A percentile compares a stretch with the other conserved stretches of the same genome.
Conservation (phyloP, 2,797 vertebrate species). For the Lepidocolaptes lacrymiger region DNA sequence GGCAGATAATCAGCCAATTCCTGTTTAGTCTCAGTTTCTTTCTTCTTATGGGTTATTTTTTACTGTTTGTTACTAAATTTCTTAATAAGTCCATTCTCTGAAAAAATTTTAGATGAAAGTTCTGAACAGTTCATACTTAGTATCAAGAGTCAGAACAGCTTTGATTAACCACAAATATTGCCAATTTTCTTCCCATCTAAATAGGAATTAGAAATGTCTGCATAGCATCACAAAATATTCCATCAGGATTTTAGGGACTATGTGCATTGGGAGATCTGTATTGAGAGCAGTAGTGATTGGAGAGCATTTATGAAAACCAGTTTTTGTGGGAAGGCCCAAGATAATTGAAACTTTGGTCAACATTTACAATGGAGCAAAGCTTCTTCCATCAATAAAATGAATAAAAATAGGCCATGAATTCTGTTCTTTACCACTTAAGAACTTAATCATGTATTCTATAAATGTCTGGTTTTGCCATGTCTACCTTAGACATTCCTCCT, state of each 20-base stretch:
- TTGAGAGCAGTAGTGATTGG: not conserved
- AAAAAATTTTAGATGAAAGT: not conserved
- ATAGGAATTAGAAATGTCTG: not conserved
- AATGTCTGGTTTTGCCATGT: not conserved
- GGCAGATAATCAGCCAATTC: slow-evolving; percentile 36
- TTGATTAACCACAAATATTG: not conserved
- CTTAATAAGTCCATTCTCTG: not conserved
- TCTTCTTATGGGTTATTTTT: not conserved
- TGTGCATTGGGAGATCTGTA: not conserved
- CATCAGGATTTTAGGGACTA: not conserved
- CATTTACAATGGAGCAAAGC: not conserved
- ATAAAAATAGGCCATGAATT: not conserved
- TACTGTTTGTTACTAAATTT: slow-evolving; percentile 9
- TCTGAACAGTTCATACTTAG: not conserved
- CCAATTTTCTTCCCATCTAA: not conserved
- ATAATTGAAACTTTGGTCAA: not conserved
- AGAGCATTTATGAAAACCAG: not conserved
- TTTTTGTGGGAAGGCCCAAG: not conserved
- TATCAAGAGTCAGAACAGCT: not conserved
- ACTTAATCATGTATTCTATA: not conserved
- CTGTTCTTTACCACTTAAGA: not conserved
- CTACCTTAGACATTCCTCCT: not conserved
- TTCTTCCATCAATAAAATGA: not conserved
- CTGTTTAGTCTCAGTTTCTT: slow-evolving; percentile 15
- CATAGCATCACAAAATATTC: not conserved